Percentiles rank a stretch among this genome's conserved stretches.
phyloP scores from a whole-genome alignment of 1,140 invertebrate species.

The Drosophila orosa region DNA sequence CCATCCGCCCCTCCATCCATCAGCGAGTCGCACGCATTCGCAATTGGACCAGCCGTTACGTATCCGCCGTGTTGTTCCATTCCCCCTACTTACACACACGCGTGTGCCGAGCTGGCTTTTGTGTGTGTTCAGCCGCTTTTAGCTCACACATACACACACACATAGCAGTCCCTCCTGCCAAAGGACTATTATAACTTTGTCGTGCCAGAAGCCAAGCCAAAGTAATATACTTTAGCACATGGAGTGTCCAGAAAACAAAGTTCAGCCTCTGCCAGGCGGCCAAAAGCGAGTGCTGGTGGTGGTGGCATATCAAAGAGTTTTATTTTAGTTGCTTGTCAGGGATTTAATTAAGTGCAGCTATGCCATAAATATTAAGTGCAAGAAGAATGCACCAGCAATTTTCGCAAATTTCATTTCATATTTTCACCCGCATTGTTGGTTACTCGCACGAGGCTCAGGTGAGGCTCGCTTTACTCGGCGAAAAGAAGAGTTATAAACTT shows the following conservation, averaged over 20 bases:
- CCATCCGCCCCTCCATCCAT: background rate
- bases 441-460: constrained; percentile 6
- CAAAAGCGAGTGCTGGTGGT: background rate
- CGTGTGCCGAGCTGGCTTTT: constrained; percentile 10
- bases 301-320: constrained; percentile 45
- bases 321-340: constrained; percentile 46
- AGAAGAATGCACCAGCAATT: constrained; percentile 28
- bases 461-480: background rate
- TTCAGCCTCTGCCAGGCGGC: constrained; percentile 10
- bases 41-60: constrained; percentile 41
- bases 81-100: background rate
- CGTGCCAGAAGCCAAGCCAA: constrained; percentile 59
- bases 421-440: constrained; percentile 9
- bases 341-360: constrained; percentile 53
- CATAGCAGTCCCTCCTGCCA: constrained; percentile 13
- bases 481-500: background rate
- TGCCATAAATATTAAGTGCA: constrained; percentile 54
- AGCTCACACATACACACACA: background rate
- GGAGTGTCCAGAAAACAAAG: constrained; percentile 57
- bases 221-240: constrained; percentile 59
- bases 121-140: constrained; percentile 31
- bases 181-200: constrained; percentile 79
- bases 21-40: constrained; percentile 31
- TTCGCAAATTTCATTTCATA: constrained; percentile 32
- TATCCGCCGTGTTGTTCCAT: constrained; percentile 37